Percentiles rank a stretch among this genome's conserved stretches.
phyloP scores from a whole-genome alignment of 2,888 invertebrate genomes.

The Chrysolina oricalcia region DNA sequence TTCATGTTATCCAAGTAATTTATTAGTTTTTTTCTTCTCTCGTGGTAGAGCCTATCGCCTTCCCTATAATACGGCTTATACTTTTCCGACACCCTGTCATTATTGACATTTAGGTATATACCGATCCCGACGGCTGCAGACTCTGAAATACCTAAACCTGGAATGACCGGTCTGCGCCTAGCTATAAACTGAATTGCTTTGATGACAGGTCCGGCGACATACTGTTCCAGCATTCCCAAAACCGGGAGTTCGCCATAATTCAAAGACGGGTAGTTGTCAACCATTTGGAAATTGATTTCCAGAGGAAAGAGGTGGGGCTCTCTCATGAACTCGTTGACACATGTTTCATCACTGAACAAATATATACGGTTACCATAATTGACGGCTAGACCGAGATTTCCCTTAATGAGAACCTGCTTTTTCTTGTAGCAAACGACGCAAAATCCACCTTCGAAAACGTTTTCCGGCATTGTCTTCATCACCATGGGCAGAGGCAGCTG shows the following conservation, averaged over 20 bases:
- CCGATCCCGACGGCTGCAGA: conserved; percentile 76
- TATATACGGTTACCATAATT: conserved; percentile 74
- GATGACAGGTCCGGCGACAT: conserved; percentile 74
- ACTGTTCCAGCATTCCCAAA: conserved; percentile 78
- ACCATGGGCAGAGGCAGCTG: conserved; percentile 71
- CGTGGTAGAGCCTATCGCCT: conserved; percentile 69
- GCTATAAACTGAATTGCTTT: conserved; percentile 74
- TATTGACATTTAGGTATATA: conserved; percentile 75
- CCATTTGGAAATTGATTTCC: conserved; percentile 68
- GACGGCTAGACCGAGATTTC: conserved; percentile 72
- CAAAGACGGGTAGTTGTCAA: conserved; percentile 70
- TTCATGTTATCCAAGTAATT: conserved; percentile 70
- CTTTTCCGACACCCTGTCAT: conserved; percentile 66
- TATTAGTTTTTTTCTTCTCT: conserved; percentile 60
- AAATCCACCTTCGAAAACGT: conserved; percentile 74
- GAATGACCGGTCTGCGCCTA: conserved; percentile 76
- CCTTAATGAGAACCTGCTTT: conserved; percentile 73
- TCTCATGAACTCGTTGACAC: conserved; percentile 74
- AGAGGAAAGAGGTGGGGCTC: conserved; percentile 73
- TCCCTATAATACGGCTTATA: conserved; percentile 68
- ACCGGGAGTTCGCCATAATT: conserved; percentile 73
- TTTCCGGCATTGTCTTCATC: conserved; percentile 52
- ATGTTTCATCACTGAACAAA: conserved; percentile 74
- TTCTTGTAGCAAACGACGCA: conserved; percentile 78
- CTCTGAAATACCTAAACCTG: conserved; percentile 73